Base-by-base conservation (phyloP, 2,888 invertebrate species). In the Orchesellides sinensis region DNA sequence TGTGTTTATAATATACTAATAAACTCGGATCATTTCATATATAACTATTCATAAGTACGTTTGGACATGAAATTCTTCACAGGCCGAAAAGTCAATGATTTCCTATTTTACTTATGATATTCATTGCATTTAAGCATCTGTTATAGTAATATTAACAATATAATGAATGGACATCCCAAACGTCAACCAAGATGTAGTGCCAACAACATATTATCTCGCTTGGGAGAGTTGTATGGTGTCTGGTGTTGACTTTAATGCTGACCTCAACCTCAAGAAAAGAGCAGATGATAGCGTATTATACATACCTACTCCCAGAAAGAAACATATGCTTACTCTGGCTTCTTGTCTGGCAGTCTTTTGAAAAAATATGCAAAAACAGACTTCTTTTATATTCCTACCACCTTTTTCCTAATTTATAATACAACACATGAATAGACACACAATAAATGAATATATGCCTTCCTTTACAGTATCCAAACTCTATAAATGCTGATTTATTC, bases 71-170 rank as follows among this genome's bases (percentile, higher is more conserved):
- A 52, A 1, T n/a, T 52, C 19, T 8, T 17, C 21, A 21, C 2
- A 17, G 35, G 61, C 61, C 61, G 61, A 61, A 32, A 61, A 32
- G 61, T 61, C 61, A 61, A 61, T 61, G 61, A 32, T 61, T 61
- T 61, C 29, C 32, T 17, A n/a, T 14, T 56, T 56, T 1, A 25
- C 61, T n/a, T n/a, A n/a, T n/a, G n/a, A n/a, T n/a, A 23, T 54
- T 19, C 61, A 61, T 32, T n/a, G 14, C 8, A 6, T 25, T 56
- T 56, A 10, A 25, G 56, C 56, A 56, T 61, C 61, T 32, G 32
- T 12, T 21, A 23, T 19, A 25, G 19, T 49, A 17, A 49, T 19
- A 17, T 6, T 47, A 4, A n/a, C n/a, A 4, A 47, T 17, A 23
- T 54, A 54, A 54, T 54, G 29, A 61, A 61, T 61, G 61, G 61